phyloP scores from a whole-genome alignment of 2,888 invertebrate genomes.

The Pimpla rufipes region DNA sequence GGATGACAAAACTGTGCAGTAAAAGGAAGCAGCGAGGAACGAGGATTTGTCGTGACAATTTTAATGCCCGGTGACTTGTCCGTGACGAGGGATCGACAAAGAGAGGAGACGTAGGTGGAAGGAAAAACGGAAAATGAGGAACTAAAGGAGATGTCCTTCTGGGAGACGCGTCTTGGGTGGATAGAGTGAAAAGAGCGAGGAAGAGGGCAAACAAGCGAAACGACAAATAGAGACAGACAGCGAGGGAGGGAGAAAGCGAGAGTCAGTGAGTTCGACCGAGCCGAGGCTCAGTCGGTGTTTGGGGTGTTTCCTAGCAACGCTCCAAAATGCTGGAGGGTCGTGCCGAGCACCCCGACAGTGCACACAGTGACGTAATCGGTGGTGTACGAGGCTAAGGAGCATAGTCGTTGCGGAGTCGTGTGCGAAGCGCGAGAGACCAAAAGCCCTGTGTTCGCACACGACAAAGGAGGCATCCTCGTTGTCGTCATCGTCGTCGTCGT shows the following conservation, averaged over 20 bases:
- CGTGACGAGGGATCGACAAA: slow-evolving; percentile 74
- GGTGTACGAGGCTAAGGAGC: slow-evolving; percentile 30
- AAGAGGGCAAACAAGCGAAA: slow-evolving; percentile 23
- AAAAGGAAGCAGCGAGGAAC: too few relatives aligned
- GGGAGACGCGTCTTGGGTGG: slow-evolving; percentile 38
- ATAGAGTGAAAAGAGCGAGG: slow-evolving; percentile 43
- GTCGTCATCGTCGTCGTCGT: slow-evolving; percentile 21
- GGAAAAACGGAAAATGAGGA: slow-evolving; percentile 33
- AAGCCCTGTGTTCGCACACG: slow-evolving; percentile 36
- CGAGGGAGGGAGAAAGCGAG: slow-evolving; percentile 74
- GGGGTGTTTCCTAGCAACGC: slow-evolving; percentile 84
- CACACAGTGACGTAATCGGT: slow-evolving; percentile 75
- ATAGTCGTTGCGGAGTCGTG: slow-evolving; percentile 11
- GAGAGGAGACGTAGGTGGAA: slow-evolving; percentile 57
- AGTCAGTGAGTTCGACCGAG: slow-evolving; percentile 77
- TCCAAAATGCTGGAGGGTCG: slow-evolving; percentile 81
- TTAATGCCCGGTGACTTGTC: slow-evolving; percentile 6
- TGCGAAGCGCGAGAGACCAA: slow-evolving; percentile 51
- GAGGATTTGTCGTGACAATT: too few relatives aligned
- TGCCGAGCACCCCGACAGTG: slow-evolving; percentile 63
- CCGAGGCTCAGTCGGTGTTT: slow-evolving; percentile 48
- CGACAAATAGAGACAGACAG: slow-evolving; percentile 37
- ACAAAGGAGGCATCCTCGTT: slow-evolving; percentile 28
- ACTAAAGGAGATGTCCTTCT: slow-evolving; percentile 47
- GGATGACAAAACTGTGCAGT: too few relatives aligned